phyloP scores from a whole-genome alignment of 2,797 vertebrate genomes.

The Enteromius paludinosus region DNA sequence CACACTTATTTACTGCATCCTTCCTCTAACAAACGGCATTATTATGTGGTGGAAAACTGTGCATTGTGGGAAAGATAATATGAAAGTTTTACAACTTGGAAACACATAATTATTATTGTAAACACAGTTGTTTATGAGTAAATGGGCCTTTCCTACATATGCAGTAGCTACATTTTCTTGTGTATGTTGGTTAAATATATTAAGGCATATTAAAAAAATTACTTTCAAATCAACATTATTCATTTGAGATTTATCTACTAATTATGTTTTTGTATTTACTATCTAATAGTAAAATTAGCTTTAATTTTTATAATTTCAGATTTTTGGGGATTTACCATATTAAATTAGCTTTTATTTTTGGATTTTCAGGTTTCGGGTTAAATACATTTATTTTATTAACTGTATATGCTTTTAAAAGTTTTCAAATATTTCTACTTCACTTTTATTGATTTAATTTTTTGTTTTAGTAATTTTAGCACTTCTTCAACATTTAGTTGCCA shows the following conservation, averaged over 20 bases:
- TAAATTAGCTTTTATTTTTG: background rate
- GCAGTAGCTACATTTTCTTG: background rate
- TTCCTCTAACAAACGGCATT: constrained; percentile 22
- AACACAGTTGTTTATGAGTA: background rate
- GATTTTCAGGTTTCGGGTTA: background rate
- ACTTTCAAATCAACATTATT: background rate
- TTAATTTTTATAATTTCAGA: too few relatives aligned
- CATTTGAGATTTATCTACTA: too few relatives aligned
- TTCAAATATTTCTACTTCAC: background rate
- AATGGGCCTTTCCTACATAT: background rate
- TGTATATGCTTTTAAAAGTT: background rate
- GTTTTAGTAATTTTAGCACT: background rate
- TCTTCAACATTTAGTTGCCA: background rate
- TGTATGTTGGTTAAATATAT: background rate
- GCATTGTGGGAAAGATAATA: constrained; percentile 25
- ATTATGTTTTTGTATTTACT: too few relatives aligned
- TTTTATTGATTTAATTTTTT: background rate
- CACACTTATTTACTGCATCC: constrained; percentile 25
- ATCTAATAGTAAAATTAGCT: too few relatives aligned
- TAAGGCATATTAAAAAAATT: background rate
- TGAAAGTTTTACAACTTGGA: background rate
- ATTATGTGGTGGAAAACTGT: constrained; percentile 30
- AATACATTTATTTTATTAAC: background rate
- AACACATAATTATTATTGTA: background rate
- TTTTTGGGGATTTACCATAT: too few relatives aligned